Evolutionary conservation across 1,140 invertebrate species (phyloP).

Genomic region (Bicyclus anynana): DNA sequence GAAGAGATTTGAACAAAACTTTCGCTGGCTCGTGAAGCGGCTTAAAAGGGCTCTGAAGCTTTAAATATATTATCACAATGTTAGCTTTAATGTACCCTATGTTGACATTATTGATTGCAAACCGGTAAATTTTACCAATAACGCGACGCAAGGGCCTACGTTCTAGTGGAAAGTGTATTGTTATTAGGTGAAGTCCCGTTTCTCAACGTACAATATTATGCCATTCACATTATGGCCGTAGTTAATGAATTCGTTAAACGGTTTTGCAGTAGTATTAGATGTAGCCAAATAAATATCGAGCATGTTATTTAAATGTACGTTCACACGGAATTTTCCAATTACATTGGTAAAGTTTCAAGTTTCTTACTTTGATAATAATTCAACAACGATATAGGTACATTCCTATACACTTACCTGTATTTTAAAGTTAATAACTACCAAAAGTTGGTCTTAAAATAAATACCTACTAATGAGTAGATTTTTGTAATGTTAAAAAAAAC

Average conservation of each 20-base stretch:
- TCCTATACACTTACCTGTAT: not conserved
- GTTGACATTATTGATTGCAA: conserved; percentile 48
- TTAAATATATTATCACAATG: conserved; percentile 66
- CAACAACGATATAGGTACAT: no score
- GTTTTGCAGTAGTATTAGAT: conserved; percentile 66
- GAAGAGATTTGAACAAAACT: not conserved
- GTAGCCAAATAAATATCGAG: conserved; percentile 64
- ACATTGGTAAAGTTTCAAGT: no score
- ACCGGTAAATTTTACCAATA: conserved; percentile 24
- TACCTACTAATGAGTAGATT: not conserved
- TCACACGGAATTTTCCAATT: not conserved
- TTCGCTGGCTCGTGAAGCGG: conserved; percentile 19
- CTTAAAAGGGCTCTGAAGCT: conserved; percentile 48
- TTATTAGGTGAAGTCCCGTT: conserved; percentile 48
- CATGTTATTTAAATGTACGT: conserved; percentile 43
- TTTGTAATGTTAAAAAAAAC: conserved; percentile 9
- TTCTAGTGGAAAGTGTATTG: conserved; percentile 59
- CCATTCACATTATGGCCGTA: conserved; percentile 49
- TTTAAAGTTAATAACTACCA: not conserved
- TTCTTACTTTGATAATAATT: no score
- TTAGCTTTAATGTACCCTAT: conserved; percentile 63
- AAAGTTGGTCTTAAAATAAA: not conserved
- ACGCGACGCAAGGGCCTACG: conserved; percentile 37
- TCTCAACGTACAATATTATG: conserved; percentile 49
- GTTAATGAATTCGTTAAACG: conserved; percentile 60